Percentiles rank a stretch among this genome's conserved stretches.
Conservation (phyloP, 2,113 vertebrate species). For the Platichthys stellatus region DNA sequence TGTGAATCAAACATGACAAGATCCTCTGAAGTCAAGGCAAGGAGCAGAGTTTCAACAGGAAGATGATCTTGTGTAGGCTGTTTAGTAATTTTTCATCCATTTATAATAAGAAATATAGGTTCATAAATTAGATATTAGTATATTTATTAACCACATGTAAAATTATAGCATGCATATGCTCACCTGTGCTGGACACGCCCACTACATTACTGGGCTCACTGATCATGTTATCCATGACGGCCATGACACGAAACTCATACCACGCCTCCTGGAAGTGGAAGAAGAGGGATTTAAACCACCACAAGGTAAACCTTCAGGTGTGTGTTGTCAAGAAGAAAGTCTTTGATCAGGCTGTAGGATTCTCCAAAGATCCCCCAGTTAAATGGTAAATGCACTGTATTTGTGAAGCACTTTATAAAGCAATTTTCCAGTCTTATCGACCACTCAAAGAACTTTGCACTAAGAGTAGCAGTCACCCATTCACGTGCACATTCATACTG, state of each 20-base stretch:
- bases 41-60: no score
- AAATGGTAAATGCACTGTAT: not conserved
- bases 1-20: not conserved
- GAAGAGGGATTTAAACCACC: not conserved
- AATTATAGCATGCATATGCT: slow-evolving; percentile 16
- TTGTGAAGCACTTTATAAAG: not conserved
- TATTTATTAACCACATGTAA: not conserved
- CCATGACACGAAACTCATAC: slow-evolving; percentile 97
- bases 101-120: not conserved
- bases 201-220: slow-evolving; percentile 97
- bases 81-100: not conserved
- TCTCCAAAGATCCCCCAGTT: not conserved
- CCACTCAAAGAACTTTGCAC: no score
- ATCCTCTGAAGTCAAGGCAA: slow-evolving; percentile 10
- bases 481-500: no score
- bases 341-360: not conserved
- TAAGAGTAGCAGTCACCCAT: no score
- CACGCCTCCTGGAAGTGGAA: slow-evolving; percentile 88
- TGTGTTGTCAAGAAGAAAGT: not conserved
- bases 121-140: not conserved
- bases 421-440: no score
- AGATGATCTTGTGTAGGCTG: no score
- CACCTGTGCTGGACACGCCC: slow-evolving; percentile 98
- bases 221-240: slow-evolving; percentile 96
- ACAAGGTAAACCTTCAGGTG: not conserved